These are phyloP conservation scores for Ostrea edulis DNA, from an alignment of 1,140 invertebrate species.

Conservation along the genomic window DNA sequence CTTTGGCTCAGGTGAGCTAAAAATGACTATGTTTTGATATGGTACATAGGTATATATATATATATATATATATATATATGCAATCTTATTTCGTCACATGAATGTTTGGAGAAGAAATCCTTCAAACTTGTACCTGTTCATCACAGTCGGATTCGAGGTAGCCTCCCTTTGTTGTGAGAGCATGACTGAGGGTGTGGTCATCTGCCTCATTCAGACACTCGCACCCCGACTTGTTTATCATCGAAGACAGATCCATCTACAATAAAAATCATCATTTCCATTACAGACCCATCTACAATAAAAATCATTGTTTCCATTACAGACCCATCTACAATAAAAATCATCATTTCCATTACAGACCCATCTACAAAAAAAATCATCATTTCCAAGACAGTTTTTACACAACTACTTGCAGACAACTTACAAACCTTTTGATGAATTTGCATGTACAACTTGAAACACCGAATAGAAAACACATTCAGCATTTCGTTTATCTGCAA, in stretches of 20 bases:
- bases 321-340: conserved; percentile 88
- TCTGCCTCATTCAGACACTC: conserved; percentile 99
- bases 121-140: conserved; percentile 74
- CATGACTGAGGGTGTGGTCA: conserved; percentile 90
- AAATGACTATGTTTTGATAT: neutral
- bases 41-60: no score
- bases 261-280: conserved; percentile 58
- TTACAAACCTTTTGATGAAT: no score
- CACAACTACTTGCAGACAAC: neutral
- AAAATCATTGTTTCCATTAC: neutral
- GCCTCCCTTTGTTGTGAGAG: conserved; percentile 85
- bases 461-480: no score
- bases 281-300: conserved; percentile 89
- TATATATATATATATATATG: no score
- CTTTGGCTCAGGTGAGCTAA: neutral
- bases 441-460: no score
- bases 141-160: conserved; percentile 81
- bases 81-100: no score
- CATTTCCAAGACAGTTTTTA: no score
- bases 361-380: conserved; percentile 86
- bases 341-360: conserved; percentile 78
- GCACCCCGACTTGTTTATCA: conserved; percentile 93
- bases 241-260: conserved; percentile 92
- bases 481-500: no score
- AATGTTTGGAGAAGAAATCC: no score